These are phyloP conservation scores for Drosophila maculinotata DNA, from an alignment of 2,888 invertebrate species.

Conservation along the genomic window DNA sequence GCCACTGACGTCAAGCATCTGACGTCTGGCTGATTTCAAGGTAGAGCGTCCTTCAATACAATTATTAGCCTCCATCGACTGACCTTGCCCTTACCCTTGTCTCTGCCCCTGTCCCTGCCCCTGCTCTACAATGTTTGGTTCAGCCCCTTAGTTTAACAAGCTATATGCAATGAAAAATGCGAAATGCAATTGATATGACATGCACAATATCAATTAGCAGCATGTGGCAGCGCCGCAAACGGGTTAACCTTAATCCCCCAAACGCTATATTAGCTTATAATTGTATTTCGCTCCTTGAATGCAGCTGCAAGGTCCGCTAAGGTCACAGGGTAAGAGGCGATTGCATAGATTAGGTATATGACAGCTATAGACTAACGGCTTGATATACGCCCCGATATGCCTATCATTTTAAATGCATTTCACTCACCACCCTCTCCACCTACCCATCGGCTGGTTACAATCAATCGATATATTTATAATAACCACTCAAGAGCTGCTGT, in stretches of 20 bases:
- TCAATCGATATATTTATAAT: slow-evolving; percentile 7
- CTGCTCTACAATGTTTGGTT: no score
- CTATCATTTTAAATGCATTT: background rate
- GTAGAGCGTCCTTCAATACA: slow-evolving; percentile 12
- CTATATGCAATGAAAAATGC: background rate
- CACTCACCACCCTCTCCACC: background rate
- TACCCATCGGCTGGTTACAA: background rate
- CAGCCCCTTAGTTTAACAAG: background rate
- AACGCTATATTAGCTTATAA: no score
- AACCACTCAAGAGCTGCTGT: slow-evolving; percentile 4
- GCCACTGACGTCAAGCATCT: slow-evolving; percentile 26
- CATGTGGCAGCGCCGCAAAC: background rate
- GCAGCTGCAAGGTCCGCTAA: no score
- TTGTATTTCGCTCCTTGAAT: no score
- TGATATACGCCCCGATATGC: background rate
- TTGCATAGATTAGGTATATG: no score
- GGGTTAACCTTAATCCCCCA: no score
- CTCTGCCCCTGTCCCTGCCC: no score
- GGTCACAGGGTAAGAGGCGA: no score
- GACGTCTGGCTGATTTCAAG: slow-evolving; percentile 12
- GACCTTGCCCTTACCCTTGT: no score
- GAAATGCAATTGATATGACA: slow-evolving; percentile 3
- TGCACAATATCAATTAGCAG: slow-evolving; percentile 1
- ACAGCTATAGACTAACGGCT: no score
- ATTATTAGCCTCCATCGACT: slow-evolving; percentile 10